Evolutionary conservation across 2,113 vertebrate genomes (phyloP), one percentile per base, ranked within the genome.

Genomic region (Suncus etruscus): DNA sequence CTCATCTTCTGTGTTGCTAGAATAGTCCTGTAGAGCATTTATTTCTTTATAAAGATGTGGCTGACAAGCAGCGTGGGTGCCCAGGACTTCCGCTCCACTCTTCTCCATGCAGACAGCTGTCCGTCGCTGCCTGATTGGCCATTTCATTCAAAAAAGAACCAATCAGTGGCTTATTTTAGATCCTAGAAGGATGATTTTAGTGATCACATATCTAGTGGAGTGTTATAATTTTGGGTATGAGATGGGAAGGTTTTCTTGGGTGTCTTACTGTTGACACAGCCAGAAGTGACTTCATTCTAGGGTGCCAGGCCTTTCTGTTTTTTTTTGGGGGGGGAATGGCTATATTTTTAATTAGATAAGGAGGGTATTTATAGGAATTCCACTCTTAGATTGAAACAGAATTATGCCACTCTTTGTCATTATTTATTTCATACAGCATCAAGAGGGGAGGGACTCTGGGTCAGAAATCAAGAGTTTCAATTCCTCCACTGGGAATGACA

Each of bases 111-210:
- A 80, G 39, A 58, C 32, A 66, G 68, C 47, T 45, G 10, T 39
- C 32, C 32, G 3, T 8, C 2, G 31, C 15, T 87, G 39, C 29
- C 32, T 29, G 24, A n/a, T 6, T 22, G 65, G 7, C 65, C 45
- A 4, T 51, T 63, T 20, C 63, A 65, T 63, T 45, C 4, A n/a
- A 29, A 65, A 74, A 82, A 75, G 25, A 29, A 66, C 69, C 79
- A 69, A 85, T 12, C 74, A 76, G 8, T 51, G 15, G 20, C 45
- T 29, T 51, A 54, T n/a, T 65, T 70, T 47, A 75, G 32, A 22
- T 78, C 72, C 63, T 29, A 11, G 87, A 77, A 78, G 39, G 72
- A 61, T 90, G 73, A 73, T 72, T 83, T 74, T 88, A 68, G 73
- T 77, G 24, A 51, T 68, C 11, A 8, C 2, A 2, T 68, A 32